phyloP scores from a whole-genome alignment of 2,797 vertebrate species.

The Ambastaia sidthimunki region DNA sequence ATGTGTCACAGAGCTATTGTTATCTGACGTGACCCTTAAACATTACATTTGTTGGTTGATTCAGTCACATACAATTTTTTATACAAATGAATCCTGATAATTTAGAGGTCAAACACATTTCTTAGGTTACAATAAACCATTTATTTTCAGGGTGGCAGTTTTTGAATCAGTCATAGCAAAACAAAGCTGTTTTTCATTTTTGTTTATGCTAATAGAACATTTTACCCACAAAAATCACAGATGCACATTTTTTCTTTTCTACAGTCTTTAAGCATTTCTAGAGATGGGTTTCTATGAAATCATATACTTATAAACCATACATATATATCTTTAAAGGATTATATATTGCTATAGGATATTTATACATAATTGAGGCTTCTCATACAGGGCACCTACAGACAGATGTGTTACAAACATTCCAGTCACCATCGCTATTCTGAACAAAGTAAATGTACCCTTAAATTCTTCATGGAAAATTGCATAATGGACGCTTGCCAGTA shows the following conservation, averaged over 20 bases:
- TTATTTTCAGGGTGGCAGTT: neutral
- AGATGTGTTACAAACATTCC: conserved; percentile 20
- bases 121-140: neutral
- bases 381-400: neutral
- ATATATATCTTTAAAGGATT: conserved; percentile 30
- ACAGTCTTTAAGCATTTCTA: conserved; percentile 19
- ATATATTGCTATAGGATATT: conserved; percentile 36
- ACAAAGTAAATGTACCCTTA: neutral
- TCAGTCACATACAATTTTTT: neutral
- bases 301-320: conserved; percentile 25
- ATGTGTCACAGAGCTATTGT: neutral
- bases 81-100: neutral
- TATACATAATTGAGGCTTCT: conserved; percentile 17
- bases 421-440: neutral
- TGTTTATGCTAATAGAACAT: too few relatives aligned
- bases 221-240: neutral
- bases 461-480: neutral
- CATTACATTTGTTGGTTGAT: neutral
- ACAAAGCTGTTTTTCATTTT: neutral
- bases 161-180: neutral
- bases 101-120: neutral
- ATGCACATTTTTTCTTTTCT: neutral
- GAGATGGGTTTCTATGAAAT: conserved; percentile 43
- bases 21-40: neutral
- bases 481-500: neutral